Conservation (phyloP, 1,140 invertebrate genomes). For the Eumaeus atala region DNA sequence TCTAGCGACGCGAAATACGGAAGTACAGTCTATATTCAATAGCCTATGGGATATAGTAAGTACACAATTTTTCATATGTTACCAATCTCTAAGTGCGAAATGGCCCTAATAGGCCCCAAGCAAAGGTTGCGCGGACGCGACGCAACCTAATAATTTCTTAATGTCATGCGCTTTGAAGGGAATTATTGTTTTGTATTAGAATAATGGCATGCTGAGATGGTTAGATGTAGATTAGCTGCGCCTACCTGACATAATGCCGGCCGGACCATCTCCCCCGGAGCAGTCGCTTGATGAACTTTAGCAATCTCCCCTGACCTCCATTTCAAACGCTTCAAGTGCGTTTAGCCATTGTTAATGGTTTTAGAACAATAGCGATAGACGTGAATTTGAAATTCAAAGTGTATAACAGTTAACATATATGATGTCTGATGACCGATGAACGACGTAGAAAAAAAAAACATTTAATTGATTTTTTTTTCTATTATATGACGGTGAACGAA, state of each 20-base stretch:
- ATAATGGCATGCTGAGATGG: constrained; percentile 59
- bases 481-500: too few relatives aligned
- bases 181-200: constrained; percentile 70
- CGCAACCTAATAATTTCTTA: constrained; percentile 69
- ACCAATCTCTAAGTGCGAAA: constrained; percentile 19
- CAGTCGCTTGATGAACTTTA: constrained; percentile 1
- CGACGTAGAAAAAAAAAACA: too few relatives aligned
- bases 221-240: constrained; percentile 49
- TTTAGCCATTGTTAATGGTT: too few relatives aligned
- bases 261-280: constrained; percentile 2
- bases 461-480: too few relatives aligned
- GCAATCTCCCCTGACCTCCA: constrained; percentile 2
- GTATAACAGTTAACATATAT: too few relatives aligned
- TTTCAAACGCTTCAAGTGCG: too few relatives aligned
- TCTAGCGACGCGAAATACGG: too few relatives aligned
- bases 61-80: not conserved
- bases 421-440: too few relatives aligned
- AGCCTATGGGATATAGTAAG: too few relatives aligned
- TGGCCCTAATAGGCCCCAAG: constrained; percentile 39
- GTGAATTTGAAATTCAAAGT: too few relatives aligned
- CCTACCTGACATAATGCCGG: constrained; percentile 21
- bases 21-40: too few relatives aligned
- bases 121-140: constrained; percentile 56
- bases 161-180: constrained; percentile 66
- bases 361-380: too few relatives aligned